Evolutionary conservation across 2,888 invertebrate genomes (phyloP).

Genomic region (Plemyria rubiginata): DNA sequence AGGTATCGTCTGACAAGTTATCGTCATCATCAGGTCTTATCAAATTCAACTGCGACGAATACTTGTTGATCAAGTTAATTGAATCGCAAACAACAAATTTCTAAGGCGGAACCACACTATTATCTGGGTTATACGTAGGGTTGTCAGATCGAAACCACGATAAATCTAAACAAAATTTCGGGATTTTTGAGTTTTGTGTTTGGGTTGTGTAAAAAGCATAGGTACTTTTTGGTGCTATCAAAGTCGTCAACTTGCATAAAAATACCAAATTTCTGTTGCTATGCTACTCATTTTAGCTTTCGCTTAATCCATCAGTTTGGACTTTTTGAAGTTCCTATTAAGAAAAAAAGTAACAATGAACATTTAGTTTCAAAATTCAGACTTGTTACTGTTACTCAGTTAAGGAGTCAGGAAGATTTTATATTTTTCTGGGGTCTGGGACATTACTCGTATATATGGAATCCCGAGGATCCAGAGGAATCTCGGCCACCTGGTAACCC

Average conservation of each 20-base stretch:
- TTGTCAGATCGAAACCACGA: neutral
- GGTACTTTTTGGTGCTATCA: too few relatives aligned
- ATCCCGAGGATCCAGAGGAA: neutral
- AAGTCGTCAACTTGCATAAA: too few relatives aligned
- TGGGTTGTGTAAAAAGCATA: too few relatives aligned
- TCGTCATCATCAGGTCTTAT: neutral
- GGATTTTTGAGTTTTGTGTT: too few relatives aligned
- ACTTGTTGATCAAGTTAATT: conserved; percentile 1
- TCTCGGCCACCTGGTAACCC: neutral
- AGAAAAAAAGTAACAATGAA: too few relatives aligned
- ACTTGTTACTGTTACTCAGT: too few relatives aligned
- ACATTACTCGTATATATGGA: neutral
- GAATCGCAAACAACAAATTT: conserved; percentile 3
- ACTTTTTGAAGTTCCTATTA: too few relatives aligned
- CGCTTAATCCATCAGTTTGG: too few relatives aligned
- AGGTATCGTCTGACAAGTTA: neutral
- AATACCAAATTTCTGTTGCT: too few relatives aligned
- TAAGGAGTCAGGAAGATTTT: too few relatives aligned
- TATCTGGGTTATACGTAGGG: neutral
- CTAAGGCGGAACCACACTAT: conserved; percentile 6
- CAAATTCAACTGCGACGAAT: neutral
- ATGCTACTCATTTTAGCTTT: too few relatives aligned
- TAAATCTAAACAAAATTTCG: neutral
- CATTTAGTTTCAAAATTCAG: too few relatives aligned
- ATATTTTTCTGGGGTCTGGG: neutral